A percentile compares a stretch with the other conserved stretches of the same genome.
These are phyloP conservation scores for Sebastes aleutianus DNA, from an alignment of 2,797 vertebrate species.

Conservation along the genomic window DNA sequence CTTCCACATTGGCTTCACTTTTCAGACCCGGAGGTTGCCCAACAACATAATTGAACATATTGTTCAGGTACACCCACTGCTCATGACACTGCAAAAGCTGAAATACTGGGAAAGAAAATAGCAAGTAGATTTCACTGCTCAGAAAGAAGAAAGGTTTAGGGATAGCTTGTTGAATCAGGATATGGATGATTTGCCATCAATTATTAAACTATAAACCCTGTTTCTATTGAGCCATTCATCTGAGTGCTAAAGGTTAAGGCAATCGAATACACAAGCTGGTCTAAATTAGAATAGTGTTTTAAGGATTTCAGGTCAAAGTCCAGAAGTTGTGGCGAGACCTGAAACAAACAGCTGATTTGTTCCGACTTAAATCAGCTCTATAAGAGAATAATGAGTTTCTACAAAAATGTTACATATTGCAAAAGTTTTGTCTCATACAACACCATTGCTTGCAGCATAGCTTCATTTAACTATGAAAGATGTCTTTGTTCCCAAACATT, in stretches of 20 bases:
- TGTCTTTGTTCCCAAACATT: not conserved
- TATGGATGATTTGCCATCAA: not conserved
- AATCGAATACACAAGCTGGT: not conserved
- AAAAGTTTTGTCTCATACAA: not conserved
- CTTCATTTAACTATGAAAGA: not conserved
- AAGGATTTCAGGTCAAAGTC: not conserved
- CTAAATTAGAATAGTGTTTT: not conserved
- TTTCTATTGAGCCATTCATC: not conserved
- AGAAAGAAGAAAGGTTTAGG: not conserved
- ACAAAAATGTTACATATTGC: not conserved
- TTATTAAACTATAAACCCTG: not conserved
- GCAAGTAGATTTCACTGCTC: not conserved
- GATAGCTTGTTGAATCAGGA: not conserved
- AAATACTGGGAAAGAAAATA: not conserved
- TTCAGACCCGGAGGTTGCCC: no score
- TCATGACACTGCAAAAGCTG: not conserved
- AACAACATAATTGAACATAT: not conserved
- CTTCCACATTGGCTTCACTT: no score
- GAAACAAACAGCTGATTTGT: not conserved
- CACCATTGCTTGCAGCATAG: not conserved
- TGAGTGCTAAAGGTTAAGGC: not conserved
- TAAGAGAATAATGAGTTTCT: not conserved
- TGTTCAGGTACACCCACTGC: no score
- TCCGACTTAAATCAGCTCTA: not conserved
- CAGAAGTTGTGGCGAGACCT: not conserved